Conservation (phyloP, 2,113 vertebrate genomes). For the Aplodontia rufa region DNA sequence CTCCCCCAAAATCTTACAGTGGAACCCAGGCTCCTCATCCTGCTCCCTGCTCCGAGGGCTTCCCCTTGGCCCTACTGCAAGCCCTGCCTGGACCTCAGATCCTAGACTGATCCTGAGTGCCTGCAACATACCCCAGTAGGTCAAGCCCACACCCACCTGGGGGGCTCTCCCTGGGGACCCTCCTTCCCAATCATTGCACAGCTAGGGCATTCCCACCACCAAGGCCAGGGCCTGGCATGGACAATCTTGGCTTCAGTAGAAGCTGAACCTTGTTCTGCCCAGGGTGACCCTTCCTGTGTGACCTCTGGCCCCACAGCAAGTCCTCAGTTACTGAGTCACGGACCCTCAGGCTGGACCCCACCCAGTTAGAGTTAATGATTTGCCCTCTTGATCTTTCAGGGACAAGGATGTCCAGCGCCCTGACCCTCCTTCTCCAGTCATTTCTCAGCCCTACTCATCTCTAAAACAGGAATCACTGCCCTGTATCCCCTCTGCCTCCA, state of each 20-base stretch:
- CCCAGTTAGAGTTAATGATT: neutral
- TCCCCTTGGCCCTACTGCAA: neutral
- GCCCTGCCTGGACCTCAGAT: neutral
- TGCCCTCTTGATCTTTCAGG: neutral
- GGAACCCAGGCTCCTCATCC: neutral
- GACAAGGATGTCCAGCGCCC: neutral
- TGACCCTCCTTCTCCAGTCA: neutral
- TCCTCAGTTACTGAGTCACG: neutral
- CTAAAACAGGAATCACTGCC: too few species aligned
- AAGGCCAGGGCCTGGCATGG: neutral
- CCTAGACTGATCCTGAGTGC: neutral
- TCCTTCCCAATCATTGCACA: neutral
- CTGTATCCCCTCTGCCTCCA: neutral
- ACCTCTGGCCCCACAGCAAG: slow-evolving; percentile 9
- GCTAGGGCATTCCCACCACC: neutral
- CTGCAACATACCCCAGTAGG: neutral
- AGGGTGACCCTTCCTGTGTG: neutral
- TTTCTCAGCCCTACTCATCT: neutral
- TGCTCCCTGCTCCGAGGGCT: neutral
- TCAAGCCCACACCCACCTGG: neutral
- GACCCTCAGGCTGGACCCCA: neutral
- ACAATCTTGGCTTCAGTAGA: neutral
- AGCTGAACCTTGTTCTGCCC: neutral
- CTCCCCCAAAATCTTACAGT: neutral
- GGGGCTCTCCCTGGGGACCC: neutral